Base-by-base conservation (phyloP, 2,113 vertebrate genomes). In the Aviceda subcristata region DNA sequence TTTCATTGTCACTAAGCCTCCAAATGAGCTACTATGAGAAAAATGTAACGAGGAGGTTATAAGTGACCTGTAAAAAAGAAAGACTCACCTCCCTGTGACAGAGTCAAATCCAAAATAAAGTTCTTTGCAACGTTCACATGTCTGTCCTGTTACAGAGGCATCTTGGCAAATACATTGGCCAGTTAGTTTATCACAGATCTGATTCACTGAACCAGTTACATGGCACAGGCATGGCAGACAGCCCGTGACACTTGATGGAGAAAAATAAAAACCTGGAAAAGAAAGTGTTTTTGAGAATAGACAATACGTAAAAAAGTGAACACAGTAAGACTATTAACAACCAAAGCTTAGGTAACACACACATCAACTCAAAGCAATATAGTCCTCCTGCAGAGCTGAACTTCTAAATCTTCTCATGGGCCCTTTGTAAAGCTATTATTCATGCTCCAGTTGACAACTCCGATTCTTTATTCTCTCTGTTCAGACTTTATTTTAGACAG, bases 211-310 rank as follows among this genome's bases (percentile, higher is more conserved):
- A 71, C 98, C 99, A 74, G 96, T 84, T 36, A 76, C 29, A 87
- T 99, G 99, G 97, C 99, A 99, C 56, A 98, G 97, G 92, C 99
- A 99, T 17, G 98, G 98, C 57, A 98, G 94, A 96, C 99, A 99
- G 75, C 91, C 89, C 73, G 94, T 87, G 29, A 79, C 15, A 53
- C 78, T 97, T 53, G 72, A 93, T 39, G 92, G 63, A 53, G 98
- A 97, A 73, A 98, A 94, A 96, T 99, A 99, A 96, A 99, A 99
- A 56, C 99, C 99, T 99, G 83, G 78, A 43, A 92, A 87, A 96
- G 26, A 94, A 53, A 23, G 45, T 3, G 18, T 41, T 41, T 74
- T 77, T 96, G 48, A 95, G 51, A 91, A 71, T 1, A 60, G 36
- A 26, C 21, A 27, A 48, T 17, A 63, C 9, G 23, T 6, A 76